phyloP scores from a whole-genome alignment of 2,113 vertebrate genomes.

The Platycercus adscitus region DNA sequence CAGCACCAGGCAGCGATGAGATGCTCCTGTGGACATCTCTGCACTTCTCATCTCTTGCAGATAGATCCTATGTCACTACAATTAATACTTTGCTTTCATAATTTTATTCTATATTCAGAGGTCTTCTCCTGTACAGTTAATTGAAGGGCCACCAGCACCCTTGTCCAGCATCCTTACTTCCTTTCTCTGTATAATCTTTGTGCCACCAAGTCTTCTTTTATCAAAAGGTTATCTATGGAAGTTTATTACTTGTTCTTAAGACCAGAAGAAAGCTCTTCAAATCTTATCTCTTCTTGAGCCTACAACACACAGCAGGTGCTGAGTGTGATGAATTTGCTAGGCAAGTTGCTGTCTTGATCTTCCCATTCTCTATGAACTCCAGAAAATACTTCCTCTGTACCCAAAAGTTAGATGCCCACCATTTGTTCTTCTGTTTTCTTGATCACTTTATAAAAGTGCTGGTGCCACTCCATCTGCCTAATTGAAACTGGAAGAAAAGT shows the following conservation, averaged over 20 bases:
- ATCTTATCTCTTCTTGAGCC: background rate
- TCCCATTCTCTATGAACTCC: background rate
- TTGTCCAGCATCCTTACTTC: background rate
- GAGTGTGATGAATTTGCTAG: background rate
- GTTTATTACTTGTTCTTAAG: background rate
- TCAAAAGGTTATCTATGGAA: background rate
- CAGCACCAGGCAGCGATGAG: background rate
- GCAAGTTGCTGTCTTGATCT: background rate
- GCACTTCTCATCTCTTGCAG: background rate
- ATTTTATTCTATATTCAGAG: background rate
- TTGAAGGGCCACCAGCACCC: background rate
- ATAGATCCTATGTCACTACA: fast-evolving
- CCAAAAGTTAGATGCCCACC: background rate
- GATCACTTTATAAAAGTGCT: background rate
- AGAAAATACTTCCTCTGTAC: background rate
- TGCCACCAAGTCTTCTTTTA: background rate
- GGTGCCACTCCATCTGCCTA: background rate
- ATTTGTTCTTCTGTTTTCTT: background rate
- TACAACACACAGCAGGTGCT: background rate
- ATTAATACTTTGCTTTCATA: background rate
- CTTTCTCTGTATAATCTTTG: background rate
- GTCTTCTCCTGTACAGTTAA: background rate
- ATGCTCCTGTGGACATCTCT: background rate
- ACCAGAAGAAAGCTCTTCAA: background rate
- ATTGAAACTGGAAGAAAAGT: background rate